Evolutionary conservation across 92 coral and sea anemone genomes (phyloP).

Genomic region (Chrysogorgia sp.): DNA sequence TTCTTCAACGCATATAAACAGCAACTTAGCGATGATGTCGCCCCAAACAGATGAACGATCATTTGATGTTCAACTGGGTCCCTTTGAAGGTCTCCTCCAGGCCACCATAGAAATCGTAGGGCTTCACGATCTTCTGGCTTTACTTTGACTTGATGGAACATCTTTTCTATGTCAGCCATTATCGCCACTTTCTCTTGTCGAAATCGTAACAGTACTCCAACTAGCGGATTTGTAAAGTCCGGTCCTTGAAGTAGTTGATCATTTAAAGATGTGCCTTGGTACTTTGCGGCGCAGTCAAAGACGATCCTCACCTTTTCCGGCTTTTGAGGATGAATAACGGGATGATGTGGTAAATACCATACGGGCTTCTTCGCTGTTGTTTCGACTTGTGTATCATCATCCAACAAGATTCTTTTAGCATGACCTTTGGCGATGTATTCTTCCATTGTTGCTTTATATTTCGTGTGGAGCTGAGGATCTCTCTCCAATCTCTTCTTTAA

Average conservation of each 20-base stretch:
- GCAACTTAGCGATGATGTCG: constrained; percentile 44
- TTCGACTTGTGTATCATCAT: constrained; percentile 13
- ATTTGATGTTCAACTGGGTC: constrained; percentile 40
- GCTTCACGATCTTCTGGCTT: constrained; percentile 33
- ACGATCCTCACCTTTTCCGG: constrained; percentile 63
- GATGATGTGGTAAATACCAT: constrained; percentile 73
- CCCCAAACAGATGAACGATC: constrained; percentile 48
- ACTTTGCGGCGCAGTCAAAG: constrained; percentile 66
- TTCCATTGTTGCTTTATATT: constrained; percentile 47
- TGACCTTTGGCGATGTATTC: constrained; percentile 54
- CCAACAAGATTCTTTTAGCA: constrained; percentile 45
- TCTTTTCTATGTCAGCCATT: constrained; percentile 47
- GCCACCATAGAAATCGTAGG: constrained; percentile 55
- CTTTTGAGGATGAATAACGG: constrained; percentile 60
- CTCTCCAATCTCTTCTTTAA: constrained; percentile 36
- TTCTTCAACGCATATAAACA: constrained; percentile 43
- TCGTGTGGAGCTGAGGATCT: constrained; percentile 43
- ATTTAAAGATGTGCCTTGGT: no score
- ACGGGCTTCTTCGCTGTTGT: neutral
- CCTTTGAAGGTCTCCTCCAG: constrained; percentile 22
- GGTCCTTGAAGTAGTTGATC: constrained; percentile 66
- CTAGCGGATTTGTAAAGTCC: constrained; percentile 50
- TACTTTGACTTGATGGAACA: constrained; percentile 59
- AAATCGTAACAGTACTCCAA: constrained; percentile 59
- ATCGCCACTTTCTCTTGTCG: constrained; percentile 51